Percentiles rank a stretch among this genome's conserved stretches.
Evolutionary conservation across 2,888 invertebrate species (phyloP).

Genomic region (Clepsis dumicolana): DNA sequence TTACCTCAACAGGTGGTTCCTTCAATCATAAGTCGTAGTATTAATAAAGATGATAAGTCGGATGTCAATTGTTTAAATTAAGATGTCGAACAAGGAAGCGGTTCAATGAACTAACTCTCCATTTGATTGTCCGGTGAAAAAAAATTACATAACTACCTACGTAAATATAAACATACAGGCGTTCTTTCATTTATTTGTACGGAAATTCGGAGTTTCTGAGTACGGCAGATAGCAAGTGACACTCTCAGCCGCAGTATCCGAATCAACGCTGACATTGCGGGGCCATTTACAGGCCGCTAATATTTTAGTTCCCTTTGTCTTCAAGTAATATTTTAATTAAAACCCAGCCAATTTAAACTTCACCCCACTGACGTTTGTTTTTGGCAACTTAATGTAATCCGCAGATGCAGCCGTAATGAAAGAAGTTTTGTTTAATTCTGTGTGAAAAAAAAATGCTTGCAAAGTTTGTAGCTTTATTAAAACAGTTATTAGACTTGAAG

Average conservation of each 20-base stretch:
- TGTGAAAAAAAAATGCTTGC: constrained; percentile 29
- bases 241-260: constrained; percentile 26
- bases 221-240: not conserved
- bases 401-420: constrained; percentile 64
- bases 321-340: constrained; percentile 79
- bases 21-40: too few relatives aligned
- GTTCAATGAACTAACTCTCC: too few relatives aligned
- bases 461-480: constrained; percentile 23
- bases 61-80: too few relatives aligned
- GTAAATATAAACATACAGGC: too few relatives aligned
- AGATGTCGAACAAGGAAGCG: too few relatives aligned
- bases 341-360: constrained; percentile 76
- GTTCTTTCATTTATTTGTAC: too few relatives aligned
- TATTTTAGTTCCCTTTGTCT: constrained; percentile 72
- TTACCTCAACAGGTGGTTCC: too few relatives aligned
- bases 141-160: too few relatives aligned
- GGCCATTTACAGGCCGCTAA: constrained; percentile 60
- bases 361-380: constrained; percentile 70
- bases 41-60: too few relatives aligned
- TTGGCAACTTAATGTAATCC: constrained; percentile 69
- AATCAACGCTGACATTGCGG: constrained; percentile 40
- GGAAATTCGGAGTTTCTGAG: not conserved
- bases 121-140: too few relatives aligned
- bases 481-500: constrained; percentile 25
- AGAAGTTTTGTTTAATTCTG: constrained; percentile 47